Base-by-base conservation (phyloP, 2,113 vertebrate genomes). In the Pteruthius melanotis region DNA sequence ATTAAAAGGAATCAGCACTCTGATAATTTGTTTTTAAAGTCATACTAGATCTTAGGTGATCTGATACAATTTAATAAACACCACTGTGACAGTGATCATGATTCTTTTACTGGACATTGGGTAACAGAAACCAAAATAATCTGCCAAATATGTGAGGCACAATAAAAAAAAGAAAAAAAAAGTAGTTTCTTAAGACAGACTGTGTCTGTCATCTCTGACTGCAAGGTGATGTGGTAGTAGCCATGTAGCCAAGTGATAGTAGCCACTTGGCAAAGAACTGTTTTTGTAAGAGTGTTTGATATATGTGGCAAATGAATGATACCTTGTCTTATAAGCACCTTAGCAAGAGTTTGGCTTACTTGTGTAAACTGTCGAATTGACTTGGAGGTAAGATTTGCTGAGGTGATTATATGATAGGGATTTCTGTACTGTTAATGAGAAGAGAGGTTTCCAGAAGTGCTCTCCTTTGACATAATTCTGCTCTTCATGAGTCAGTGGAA, bases 121-220 rank as follows among this genome's bases (percentile, higher is more conserved):
- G 97, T 98, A 98, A 97, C 97, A 98, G 98, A 98, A 97, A 95
- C 91, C 93, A 97, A 94, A 98, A 95, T 72, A 95, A 95, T 97
- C 78, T 50, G 91, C 94, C 54, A 94, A 95, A 96, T 95, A 93
- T 79, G 65, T 90, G 94, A 97, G 95, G 89, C 90, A 94, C 39
- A 44, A 95, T 93, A 45, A 95, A 94, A 94, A 94, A 87, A 18
- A 44, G 74, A 40, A 86, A 86, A 40, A 84, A 95, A 91, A 66
- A 89, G 35, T 88, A 85, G 49, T 54, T 95, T 96, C 21, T 72
- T 95, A 89, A 95, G 91, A 87, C 74, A 87, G 91, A 74, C 86
- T 87, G 45, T 95, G 44, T 96, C 83, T 96, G 87, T 85, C 61
- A 89, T 91, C 86, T 96, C 92, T 94, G 95, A 95, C 56, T 96